Evolutionary conservation across 2,797 vertebrate species (phyloP), one percentile per base, ranked within the genome.

Genomic region (Pipistrellus pipistrellus): DNA sequence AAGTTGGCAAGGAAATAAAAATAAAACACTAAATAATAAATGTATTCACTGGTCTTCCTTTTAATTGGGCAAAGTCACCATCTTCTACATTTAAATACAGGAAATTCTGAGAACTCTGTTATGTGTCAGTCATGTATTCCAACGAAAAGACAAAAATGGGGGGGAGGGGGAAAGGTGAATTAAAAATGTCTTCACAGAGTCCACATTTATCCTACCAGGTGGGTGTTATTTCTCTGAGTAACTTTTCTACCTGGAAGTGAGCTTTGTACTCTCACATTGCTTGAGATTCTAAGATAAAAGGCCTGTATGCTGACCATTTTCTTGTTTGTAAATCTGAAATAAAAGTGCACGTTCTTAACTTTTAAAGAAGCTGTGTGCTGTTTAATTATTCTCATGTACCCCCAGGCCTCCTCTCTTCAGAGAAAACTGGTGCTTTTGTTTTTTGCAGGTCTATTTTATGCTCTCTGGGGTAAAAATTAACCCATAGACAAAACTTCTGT

Each of bases 371-470:
- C 68, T 78, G 81, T 91, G 13, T 44, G 44, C 18, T 86, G 66
- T 85, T 92, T 95, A 90, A 53, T 80, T 95, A 85, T 96, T 97
- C 94, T 57, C 68, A 6, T 27, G 92, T 71, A 86, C 44, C 53
- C 59, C 64, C 68, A 41, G 73, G 17, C 76, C 92, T 94, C 3
- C 0, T 93, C 81, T 44, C 90, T 57, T 83, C 66, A 69, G 85
- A 92, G 93, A 91, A 96, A 95, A 80, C 77, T 85, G 82, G 92
- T 94, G 95, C 84, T 95, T 96, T 96, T 96, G 96, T 97, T 97
- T 97, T 48, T 91, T 93, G 88, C 94, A 97, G 80, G 87, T 92
- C 94, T 90, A 93, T 51, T 91, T 85, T 13, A 2, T 25, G 18
- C 66, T 97, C 95, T 93, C 96, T 59, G 44, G 86, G 75, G 83